Conservation (phyloP, 2,888 invertebrate species). For the Nycteola revayana region DNA sequence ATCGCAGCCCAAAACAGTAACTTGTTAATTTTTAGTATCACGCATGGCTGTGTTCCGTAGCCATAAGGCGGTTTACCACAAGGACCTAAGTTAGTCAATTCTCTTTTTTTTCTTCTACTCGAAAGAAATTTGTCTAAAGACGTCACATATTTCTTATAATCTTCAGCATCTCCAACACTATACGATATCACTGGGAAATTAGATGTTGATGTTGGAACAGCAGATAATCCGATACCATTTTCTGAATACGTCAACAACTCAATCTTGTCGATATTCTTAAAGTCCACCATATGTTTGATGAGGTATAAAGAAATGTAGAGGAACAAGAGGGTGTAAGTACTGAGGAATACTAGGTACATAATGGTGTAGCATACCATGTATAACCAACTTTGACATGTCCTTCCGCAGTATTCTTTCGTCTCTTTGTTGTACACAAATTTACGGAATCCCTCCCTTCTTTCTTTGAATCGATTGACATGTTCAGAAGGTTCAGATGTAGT, state of each 20-base stretch:
- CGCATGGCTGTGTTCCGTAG: slow-evolving; percentile 61
- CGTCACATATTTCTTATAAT: slow-evolving; percentile 54
- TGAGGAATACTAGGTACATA: slow-evolving; percentile 57
- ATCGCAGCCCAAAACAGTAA: slow-evolving; percentile 57
- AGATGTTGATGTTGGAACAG: slow-evolving; percentile 51
- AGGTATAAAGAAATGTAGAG: slow-evolving; percentile 47
- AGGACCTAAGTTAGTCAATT: slow-evolving; percentile 49
- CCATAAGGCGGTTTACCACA: slow-evolving; percentile 62
- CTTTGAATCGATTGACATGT: slow-evolving; percentile 1
- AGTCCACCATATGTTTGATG: slow-evolving; percentile 39
- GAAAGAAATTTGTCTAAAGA: slow-evolving; percentile 50
- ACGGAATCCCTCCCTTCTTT: slow-evolving; percentile 25
- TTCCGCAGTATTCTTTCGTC: slow-evolving; percentile 42
- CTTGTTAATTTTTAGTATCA: slow-evolving; percentile 64
- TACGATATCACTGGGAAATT: slow-evolving; percentile 61
- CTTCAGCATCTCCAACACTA: slow-evolving; percentile 38
- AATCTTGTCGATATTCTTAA: slow-evolving; percentile 29
- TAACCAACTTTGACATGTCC: slow-evolving; percentile 57
- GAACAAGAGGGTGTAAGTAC: slow-evolving; percentile 51
- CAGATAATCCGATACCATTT: slow-evolving; percentile 59
- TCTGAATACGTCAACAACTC: slow-evolving; percentile 42
- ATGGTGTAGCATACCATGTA: slow-evolving; percentile 48
- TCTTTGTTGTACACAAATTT: slow-evolving; percentile 47
- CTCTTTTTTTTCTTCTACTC: slow-evolving; percentile 40
- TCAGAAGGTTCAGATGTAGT: not conserved